Conservation (phyloP, 2,888 invertebrate species). For the Spatulosminthurus flaviceps region DNA sequence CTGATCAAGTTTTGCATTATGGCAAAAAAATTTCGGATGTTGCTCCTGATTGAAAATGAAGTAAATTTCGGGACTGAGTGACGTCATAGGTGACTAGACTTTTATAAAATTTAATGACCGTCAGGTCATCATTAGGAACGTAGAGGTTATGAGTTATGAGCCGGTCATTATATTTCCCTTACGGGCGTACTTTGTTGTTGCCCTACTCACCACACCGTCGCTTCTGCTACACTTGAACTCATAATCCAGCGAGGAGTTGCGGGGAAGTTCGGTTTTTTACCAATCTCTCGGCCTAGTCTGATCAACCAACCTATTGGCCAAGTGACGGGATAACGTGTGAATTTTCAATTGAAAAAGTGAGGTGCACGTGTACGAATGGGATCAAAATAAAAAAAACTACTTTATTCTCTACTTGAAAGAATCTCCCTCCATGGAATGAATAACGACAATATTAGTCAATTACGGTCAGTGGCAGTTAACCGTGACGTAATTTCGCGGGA, state of each 20-base stretch:
- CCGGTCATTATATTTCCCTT: not conserved
- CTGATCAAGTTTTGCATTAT: conserved; percentile 36
- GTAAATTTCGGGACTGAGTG: conserved; percentile 23
- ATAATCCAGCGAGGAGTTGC: not conserved
- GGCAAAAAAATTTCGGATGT: conserved; percentile 32
- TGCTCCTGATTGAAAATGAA: conserved; percentile 41
- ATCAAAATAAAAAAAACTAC: not conserved
- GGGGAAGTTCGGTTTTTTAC: not conserved
- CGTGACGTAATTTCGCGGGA: not conserved
- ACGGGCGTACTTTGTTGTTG: not conserved
- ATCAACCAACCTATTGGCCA: not conserved
- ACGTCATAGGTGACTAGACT: conserved; percentile 32
- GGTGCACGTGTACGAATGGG: not conserved
- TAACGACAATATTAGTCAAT: not conserved
- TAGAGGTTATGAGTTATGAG: not conserved
- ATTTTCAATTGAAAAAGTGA: conserved; percentile 9
- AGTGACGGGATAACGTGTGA: not conserved
- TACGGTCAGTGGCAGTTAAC: not conserved
- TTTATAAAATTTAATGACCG: not conserved
- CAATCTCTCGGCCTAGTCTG: not conserved
- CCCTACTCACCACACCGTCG: not conserved
- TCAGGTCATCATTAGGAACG: not conserved
- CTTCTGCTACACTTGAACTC: not conserved
- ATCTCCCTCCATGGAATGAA: not conserved
- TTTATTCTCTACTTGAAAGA: too few species aligned